Base-by-base conservation (phyloP, 2,888 invertebrate species). In the Troides helena region DNA sequence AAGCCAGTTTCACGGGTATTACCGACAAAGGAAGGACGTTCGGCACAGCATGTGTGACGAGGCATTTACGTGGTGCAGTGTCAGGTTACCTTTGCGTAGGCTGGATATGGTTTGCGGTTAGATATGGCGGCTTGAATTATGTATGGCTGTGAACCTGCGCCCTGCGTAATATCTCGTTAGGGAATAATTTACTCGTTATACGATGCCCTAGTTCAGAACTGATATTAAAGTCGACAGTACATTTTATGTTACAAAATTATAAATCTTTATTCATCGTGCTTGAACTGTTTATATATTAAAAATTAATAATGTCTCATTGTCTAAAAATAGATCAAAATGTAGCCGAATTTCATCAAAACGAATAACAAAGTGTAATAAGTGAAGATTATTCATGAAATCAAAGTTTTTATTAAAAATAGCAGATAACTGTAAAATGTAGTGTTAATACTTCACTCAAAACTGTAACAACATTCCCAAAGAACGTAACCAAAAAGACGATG, bases 1-100 rank as follows among this genome's bases (percentile, higher is more conserved):
- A 75, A 81, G 78, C 81, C 81, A 81, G 82, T 83, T 80, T 70
- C 71, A 80, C 80, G 76, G 78, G 76, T 76, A 57, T 66, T 23
- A 68, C 74, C 72, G 68, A 81, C 81, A 81, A 81, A 81, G 74
- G 76, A 77, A 74, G 74, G 74, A 72, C 72, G 67, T 68, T 64
- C 69, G 69, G 66, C 70, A 71, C 72, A 68, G 68, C 71, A 70
- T 72, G 74, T 74, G 73, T 76, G 75, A 74, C 72, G 70, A 70
- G 77, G 74, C 71, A 73, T 75, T 76, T 76, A 78, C 75, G 72
- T 72, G 72, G 68, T 56, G 62, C 61, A 71, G 77, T 80, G 71
- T 82, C 75, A 64, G 50, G 71, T 81, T 82, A 76, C 80, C 68
- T 65, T 65, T 72, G 72, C 74, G 74, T 73, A 74, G 72, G 71